Evolutionary conservation across 2,888 invertebrate species (phyloP).

Genomic region (Rhyacophila evoluta): DNA sequence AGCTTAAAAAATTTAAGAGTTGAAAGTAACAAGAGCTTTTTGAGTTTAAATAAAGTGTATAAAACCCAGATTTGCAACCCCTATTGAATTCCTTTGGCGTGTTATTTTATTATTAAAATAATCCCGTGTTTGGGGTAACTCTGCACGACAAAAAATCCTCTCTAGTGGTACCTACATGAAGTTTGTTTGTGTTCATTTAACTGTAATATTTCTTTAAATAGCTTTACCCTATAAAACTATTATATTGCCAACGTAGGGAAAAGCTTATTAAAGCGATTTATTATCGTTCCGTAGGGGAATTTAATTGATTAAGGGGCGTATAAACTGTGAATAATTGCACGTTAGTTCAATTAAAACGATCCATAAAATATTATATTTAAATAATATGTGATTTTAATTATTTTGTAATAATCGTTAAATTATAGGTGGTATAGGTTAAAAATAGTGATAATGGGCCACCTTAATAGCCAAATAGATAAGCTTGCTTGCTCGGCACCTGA

Average conservation of each 20-base stretch:
- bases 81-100: not conserved
- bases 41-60: too few species aligned
- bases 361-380: not conserved
- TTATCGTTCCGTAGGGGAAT: not conserved
- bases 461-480: too few species aligned
- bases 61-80: too few species aligned
- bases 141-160: not conserved
- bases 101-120: constrained; percentile 15
- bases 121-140: not conserved
- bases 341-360: too few species aligned
- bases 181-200: not conserved
- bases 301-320: not conserved
- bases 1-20: too few species aligned
- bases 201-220: not conserved
- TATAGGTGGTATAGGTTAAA: too few species aligned
- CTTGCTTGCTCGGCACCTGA: too few species aligned
- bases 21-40: too few species aligned
- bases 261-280: not conserved
- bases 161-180: not conserved
- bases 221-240: not conserved
- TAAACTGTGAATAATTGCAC: not conserved
- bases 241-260: not conserved
- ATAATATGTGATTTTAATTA: too few species aligned
- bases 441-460: too few species aligned
- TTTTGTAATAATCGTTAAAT: too few species aligned